Evolutionary conservation across 2,888 invertebrate genomes (phyloP), one percentile per base, ranked within the genome.

Genomic region (Sphaerophoria rueppellii): DNA sequence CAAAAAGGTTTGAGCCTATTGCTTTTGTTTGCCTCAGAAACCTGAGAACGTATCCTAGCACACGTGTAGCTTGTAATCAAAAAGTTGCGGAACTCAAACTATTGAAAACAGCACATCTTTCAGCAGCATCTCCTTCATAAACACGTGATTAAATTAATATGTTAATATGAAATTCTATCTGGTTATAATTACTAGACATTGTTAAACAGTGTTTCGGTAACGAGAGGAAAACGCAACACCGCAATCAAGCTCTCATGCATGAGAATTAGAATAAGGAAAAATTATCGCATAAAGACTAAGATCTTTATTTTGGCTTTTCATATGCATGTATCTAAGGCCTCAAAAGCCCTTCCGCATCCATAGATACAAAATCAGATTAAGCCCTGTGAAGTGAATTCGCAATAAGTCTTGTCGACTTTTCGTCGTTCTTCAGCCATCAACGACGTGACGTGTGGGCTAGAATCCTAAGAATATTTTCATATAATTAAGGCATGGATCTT

Each of bases 361-460:
- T 46, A 35, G 34, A 40, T 7, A 52, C 43, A 48, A 54, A 69
- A 57, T 74, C 52, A 48, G 24, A 55, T 43, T 61, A 43, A 16
- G 12, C 14, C 34, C 24, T 73, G 73, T 48, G 82, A 46, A 55
- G 46, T 72, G 82, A 78, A 77, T 72, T 70, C 34, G 14, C 7
- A 5, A 16, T 57, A 57, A 37, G 1, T 3, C 35, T 43, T 43
- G 11, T 43, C 43, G 6, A 4, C 43, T 43, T 12, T 4, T 43
- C 12, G 4, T 43, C 43, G 11, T 9, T 50, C 34, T n/a, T 3
- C 46, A 48, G 14, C 16, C 32, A 24, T 37, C 24, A 37, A 16
- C 40, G 24, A 24, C 24, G 24, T 24, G 24, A 24, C 24, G 24
- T 24, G 43, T 43, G 58, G 24, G 12, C 55, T 43, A 63, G 70